Evolutionary conservation across 2,888 invertebrate genomes (phyloP).

Genomic region (Tanytarsus gracilentus): DNA sequence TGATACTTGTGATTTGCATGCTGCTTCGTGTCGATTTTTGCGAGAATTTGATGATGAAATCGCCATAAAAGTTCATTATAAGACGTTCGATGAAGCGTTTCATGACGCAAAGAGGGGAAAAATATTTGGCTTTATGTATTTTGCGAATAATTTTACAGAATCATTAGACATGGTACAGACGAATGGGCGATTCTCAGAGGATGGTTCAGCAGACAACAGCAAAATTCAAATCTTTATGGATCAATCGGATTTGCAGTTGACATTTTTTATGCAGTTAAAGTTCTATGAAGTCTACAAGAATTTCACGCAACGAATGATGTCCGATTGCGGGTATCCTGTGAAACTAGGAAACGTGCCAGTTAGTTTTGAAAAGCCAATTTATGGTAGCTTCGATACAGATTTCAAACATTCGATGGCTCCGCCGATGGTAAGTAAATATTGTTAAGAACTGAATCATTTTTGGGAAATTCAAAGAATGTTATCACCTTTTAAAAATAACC

Average conservation of each 20-base stretch:
- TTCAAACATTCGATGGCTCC: slow-evolving; percentile 77
- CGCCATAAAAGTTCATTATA: slow-evolving; percentile 47
- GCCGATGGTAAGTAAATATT: slow-evolving; percentile 10
- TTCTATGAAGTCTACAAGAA: slow-evolving; percentile 58
- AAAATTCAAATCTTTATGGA: slow-evolving; percentile 63
- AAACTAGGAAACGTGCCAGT: slow-evolving; percentile 53
- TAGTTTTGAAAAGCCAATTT: slow-evolving; percentile 60
- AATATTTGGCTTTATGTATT: slow-evolving; percentile 56
- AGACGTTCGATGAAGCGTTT: slow-evolving; percentile 47
- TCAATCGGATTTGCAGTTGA: slow-evolving; percentile 76
- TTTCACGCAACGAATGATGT: slow-evolving; percentile 55
- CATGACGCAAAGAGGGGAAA: slow-evolving; percentile 48
- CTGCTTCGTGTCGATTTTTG: slow-evolving; percentile 55
- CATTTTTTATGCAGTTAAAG: slow-evolving; percentile 59
- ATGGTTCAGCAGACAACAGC: slow-evolving; percentile 49
- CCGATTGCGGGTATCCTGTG: slow-evolving; percentile 53
- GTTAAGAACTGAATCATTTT: no score
- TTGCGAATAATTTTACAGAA: slow-evolving; percentile 62
- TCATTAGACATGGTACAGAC: slow-evolving; percentile 51
- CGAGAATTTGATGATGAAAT: slow-evolving; percentile 49
- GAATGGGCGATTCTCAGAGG: slow-evolving; percentile 49
- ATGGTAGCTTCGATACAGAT: slow-evolving; percentile 56
- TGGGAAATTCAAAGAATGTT: no score
- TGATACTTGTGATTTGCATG: slow-evolving; percentile 47
- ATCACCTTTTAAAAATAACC: no score